Conservation (phyloP, 2,113 vertebrate genomes). For the Chascanopsetta lugubris region DNA sequence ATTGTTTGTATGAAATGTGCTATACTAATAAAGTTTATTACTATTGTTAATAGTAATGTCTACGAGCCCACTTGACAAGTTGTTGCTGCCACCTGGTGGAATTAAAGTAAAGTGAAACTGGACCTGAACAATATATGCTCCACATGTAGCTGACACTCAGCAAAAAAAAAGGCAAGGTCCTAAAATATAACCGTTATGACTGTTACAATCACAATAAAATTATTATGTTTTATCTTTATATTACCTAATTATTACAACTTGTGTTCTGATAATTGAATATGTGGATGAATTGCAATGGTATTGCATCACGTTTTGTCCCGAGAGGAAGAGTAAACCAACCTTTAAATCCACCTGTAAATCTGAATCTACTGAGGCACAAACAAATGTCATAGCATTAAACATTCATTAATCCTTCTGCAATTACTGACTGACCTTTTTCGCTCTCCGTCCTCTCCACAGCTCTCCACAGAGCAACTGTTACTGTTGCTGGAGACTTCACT, state of each 20-base stretch:
- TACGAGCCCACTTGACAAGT: background rate
- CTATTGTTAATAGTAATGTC: background rate
- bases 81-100: conserved; percentile 9
- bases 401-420: background rate
- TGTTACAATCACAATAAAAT: too few relatives aligned
- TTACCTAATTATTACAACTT: too few relatives aligned
- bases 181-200: too few relatives aligned
- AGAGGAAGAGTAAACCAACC: background rate
- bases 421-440: conserved; percentile 67
- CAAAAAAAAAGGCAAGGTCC: too few relatives aligned
- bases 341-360: background rate
- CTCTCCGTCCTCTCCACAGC: conserved; percentile 60
- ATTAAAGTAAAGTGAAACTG: background rate
- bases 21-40: too few relatives aligned
- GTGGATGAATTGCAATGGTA: too few relatives aligned
- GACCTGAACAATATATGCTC: background rate
- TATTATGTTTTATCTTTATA: too few relatives aligned
- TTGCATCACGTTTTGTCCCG: too few relatives aligned
- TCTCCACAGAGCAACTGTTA: conserved; percentile 32
- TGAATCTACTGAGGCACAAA: background rate
- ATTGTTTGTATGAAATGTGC: too few relatives aligned
- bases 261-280: too few relatives aligned
- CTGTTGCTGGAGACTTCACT: conserved; percentile 28
- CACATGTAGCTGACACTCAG: background rate
- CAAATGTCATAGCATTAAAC: background rate